Base-by-base conservation (phyloP, 2,113 vertebrate genomes). In the Notiomystis cincta region DNA sequence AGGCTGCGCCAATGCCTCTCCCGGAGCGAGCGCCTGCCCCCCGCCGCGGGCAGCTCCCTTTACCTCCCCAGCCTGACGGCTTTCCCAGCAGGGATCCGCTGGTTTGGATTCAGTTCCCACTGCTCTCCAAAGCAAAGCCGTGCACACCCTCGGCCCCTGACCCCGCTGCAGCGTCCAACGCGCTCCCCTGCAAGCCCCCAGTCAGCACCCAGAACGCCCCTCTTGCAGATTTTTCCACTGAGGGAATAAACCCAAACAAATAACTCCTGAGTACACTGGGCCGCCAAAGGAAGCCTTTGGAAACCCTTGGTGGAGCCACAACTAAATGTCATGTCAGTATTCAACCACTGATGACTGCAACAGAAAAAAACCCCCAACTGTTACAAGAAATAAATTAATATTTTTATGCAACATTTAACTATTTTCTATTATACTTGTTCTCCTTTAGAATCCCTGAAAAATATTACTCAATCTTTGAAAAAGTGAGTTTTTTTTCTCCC, bases 1-100 rank as follows among this genome's bases (percentile, higher is more conserved):
- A 57, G 95, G 96, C 92, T 18, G 66, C 13, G 71, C 27, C 88
- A 45, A 11, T 20, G 93, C 70, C 87, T 85, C 89, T 91, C 69
- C 71, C 11, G 5, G 15, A 35, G 77, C 44, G 0, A 18, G 77
- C 47, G 57, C 83, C 92, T 10, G 70, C 79, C 72, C 70, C 24
- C 82, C 25, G 1, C 45, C 53, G 18, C 66, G 53, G 2, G 0
- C 27, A 31, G 69, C 75, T 82, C 23, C 94, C 95, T 87, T 35
- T 11, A 73, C 88, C 76, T 78, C 84, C 64, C 2, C 44, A 10
- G 53, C 62, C 7, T 13, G 38, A 87, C 22, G 21, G 85, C 76
- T 84, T 90, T 35, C 67, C 76, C 95, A 81, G 83, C 79, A n/a
- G n/a, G n/a, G n/a, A n/a, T n/a, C n/a, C 44, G 51, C 60, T 64